Evolutionary conservation across 2,888 invertebrate species (phyloP).

Genomic region (Phengaris alcon): DNA sequence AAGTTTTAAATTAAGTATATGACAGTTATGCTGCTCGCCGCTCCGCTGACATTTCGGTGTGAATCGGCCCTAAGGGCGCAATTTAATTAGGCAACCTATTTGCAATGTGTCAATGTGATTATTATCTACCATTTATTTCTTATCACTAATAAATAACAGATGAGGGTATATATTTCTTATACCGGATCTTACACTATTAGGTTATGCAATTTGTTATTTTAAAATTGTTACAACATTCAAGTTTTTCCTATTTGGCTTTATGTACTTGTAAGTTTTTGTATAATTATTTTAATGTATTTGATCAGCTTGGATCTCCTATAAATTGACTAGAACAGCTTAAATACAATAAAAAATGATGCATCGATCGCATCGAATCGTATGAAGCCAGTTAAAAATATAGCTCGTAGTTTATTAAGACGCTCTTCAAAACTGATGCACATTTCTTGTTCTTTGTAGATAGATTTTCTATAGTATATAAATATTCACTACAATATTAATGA

Average conservation of each 20-base stretch:
- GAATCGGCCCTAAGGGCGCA: no score
- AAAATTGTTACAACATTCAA: constrained; percentile 8
- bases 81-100: no score
- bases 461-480: constrained; percentile 63
- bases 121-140: no score
- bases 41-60: no score
- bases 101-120: no score
- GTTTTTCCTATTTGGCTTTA: constrained; percentile 20
- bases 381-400: constrained; percentile 35
- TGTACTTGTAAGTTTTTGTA: constrained; percentile 17
- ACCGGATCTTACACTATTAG: background rate
- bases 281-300: background rate
- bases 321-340: constrained; percentile 17
- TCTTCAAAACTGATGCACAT: constrained; percentile 58
- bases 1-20: no score
- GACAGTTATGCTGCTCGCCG: no score
- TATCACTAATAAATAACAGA: no score
- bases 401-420: constrained; percentile 46
- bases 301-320: background rate
- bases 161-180: no score
- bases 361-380: constrained; percentile 16
- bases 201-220: constrained; percentile 9
- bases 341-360: background rate
- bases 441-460: constrained; percentile 71
- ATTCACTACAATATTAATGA: constrained; percentile 74